Conservation (phyloP, 2,797 vertebrate species). For the Hapalemur alaotrensis region DNA sequence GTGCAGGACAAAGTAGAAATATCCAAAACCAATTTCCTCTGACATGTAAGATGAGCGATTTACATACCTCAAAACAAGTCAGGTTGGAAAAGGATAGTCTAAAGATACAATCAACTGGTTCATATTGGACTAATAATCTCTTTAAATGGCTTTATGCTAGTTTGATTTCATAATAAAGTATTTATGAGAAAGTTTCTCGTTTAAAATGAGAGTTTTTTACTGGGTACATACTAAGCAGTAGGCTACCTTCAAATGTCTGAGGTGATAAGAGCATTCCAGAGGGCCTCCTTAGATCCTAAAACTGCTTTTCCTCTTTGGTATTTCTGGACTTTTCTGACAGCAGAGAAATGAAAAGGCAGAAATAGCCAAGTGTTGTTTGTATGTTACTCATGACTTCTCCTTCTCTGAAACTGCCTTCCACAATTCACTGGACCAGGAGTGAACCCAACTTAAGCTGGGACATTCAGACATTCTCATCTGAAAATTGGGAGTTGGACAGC, state of each 20-base stretch:
- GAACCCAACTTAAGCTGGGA: not conserved
- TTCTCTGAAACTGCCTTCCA: constrained; percentile 1
- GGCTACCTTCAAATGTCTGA: not conserved
- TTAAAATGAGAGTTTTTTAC: constrained; percentile 23
- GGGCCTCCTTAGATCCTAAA: not conserved
- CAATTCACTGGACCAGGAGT: not conserved
- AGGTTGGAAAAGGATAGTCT: not conserved
- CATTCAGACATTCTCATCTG: not conserved
- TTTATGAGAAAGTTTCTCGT: constrained; percentile 60
- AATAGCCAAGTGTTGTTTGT: not conserved
- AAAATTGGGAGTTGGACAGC: not conserved
- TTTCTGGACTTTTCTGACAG: not conserved
- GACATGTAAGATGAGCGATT: not conserved
- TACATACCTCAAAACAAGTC: not conserved
- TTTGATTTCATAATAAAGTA: not conserved
- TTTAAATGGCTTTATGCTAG: constrained; percentile 34
- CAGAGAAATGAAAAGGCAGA: constrained; percentile 6
- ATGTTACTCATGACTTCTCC: not conserved
- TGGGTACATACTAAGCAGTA: not conserved
- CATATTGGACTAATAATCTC: constrained; percentile 69
- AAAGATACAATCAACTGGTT: constrained; percentile 43
- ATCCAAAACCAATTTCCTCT: not conserved
- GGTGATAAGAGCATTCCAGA: not conserved
- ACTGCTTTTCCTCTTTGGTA: not conserved
- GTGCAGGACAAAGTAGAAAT: not conserved